Evolutionary conservation across 92 coral and sea anemone species (phyloP), one percentile per base, ranked within the genome.

Genomic region (Paramuricea clavata): DNA sequence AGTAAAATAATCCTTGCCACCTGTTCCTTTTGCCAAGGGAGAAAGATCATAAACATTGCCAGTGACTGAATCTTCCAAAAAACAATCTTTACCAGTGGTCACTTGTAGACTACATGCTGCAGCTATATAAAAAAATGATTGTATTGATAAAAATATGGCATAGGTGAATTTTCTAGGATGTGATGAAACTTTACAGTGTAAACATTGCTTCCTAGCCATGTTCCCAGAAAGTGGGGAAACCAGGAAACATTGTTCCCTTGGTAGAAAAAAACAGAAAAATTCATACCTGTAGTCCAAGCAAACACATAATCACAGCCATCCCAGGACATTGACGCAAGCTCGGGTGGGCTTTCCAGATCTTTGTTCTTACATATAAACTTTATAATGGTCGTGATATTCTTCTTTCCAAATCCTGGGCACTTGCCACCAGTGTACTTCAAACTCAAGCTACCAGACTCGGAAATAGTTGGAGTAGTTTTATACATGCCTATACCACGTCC

Each of bases 331-430:
- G 92, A 88, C 21, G 91, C 98, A 0, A 97, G 91, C 22, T 91
- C 97, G 1, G 99, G 99, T 12, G 99, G 97, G 41, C 98, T 97
- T 12, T 89, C 94, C 83, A 94, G 76, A 76, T 97, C 97, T 28
- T 93, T 98, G 15, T 92, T 91, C 44, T 91, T 93, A 73, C 99
- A 97, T 6, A 93, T 75, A 82, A 97, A 97, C 21, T 95, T 97
- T 12, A 97, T 90, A 17, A 85, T 91, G 12, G 98, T 91, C 32
- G 83, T 87, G 22, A 86, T 83, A 32, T 26, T 35, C 21, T 47
- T 23, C 0, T n/a, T n/a, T n/a, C 21, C 49, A 41, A 12, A 33
- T 19, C 35, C 73, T 12, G 19, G 30, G 12, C 84, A 79, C 21
- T 89, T 90, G 12, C 98, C 98, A 39, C 81, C 83, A 0, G 92